Evolutionary conservation across 35 echinoderm and acorn worm genomes (phyloP).

Genomic region (Strongylocentrotus purpuratus): DNA sequence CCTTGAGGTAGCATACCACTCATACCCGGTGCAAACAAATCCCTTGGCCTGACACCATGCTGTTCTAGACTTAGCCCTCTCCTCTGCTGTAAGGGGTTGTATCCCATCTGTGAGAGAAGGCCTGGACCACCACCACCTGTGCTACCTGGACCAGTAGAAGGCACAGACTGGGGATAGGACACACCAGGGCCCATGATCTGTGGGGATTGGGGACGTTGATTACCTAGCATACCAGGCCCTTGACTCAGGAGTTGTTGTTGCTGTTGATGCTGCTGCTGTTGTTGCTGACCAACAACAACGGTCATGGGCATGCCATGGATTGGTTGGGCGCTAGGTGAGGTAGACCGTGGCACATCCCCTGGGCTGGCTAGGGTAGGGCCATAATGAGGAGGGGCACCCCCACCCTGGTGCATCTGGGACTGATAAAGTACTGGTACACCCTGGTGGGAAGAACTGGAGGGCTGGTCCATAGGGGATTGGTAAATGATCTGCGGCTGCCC

Average conservation of each 20-base stretch:
- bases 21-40: conserved; percentile 53
- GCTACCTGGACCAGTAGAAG: conserved; percentile 43
- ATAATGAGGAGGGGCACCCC: conserved; percentile 13
- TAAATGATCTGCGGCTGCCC: conserved; percentile 52
- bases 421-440: conserved; percentile 66
- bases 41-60: conserved; percentile 63
- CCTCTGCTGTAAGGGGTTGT: conserved; percentile 31
- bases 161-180: conserved; percentile 60
- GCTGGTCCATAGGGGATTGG: conserved; percentile 55
- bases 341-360: conserved; percentile 54
- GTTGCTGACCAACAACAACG: conserved; percentile 55
- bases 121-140: conserved; percentile 28
- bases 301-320: conserved; percentile 42
- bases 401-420: conserved; percentile 49
- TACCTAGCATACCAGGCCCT: conserved; percentile 43
- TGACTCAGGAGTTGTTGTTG: conserved; percentile 42
- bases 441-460: conserved; percentile 47
- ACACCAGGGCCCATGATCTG: conserved; percentile 36
- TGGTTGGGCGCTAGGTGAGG: conserved; percentile 57
- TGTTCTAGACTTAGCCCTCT: conserved; percentile 44
- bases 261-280: conserved; percentile 39
- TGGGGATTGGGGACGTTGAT: conserved; percentile 50
- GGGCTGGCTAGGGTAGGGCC: conserved; percentile 29
- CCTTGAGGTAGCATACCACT: conserved; percentile 50
- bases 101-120: conserved; percentile 51